Evolutionary conservation across 2,888 invertebrate genomes (phyloP), one percentile per base, ranked within the genome.

Genomic region (Thereva nobilitata): DNA sequence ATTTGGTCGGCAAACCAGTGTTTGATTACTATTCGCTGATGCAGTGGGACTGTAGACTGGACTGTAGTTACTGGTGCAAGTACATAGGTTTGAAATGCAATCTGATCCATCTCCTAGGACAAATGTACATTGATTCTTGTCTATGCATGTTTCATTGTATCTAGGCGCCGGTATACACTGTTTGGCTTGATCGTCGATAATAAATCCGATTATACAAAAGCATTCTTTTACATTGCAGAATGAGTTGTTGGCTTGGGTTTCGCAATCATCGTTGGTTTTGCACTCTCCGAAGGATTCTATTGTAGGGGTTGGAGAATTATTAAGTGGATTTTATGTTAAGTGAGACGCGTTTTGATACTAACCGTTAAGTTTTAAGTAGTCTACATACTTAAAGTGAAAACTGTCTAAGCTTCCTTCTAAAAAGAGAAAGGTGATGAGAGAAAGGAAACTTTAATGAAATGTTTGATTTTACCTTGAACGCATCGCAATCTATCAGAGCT

Each of bases 401-500:
- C 42, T 42, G 7, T 8, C 42, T 8, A 42, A 42, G 8, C 42
- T 8, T 42, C 7, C 7, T 8, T 8, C 7, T 42, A 42, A 44
- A 53, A 12, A 53, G 3, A 52, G 5, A 8, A 52, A 6, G 23
- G 42, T 8, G 44, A 42, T 50, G 10, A 37, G 34, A 35, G 35
- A 37, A 54, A 37, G 1, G 41, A 23, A 5, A 55, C 8, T 3
- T 37, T 9, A 23, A 42, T 5, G 41, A 45, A 61, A 50, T 23
- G 57, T 42, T 45, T 34, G 55, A 64, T 67, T 72, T 72, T 71
- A 76, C 73, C 70, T 10, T 71, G 66, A 37, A 80, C 66, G 63
- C 79, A 79, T 34, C 80, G 75, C 41, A 79, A 73, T 5, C 70
- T 73, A 67, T 79, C 80, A 1, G 5, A 67, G 59, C 78, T 79